phyloP scores from a whole-genome alignment of 2,888 invertebrate species.

The Margaritifera margaritifera region DNA sequence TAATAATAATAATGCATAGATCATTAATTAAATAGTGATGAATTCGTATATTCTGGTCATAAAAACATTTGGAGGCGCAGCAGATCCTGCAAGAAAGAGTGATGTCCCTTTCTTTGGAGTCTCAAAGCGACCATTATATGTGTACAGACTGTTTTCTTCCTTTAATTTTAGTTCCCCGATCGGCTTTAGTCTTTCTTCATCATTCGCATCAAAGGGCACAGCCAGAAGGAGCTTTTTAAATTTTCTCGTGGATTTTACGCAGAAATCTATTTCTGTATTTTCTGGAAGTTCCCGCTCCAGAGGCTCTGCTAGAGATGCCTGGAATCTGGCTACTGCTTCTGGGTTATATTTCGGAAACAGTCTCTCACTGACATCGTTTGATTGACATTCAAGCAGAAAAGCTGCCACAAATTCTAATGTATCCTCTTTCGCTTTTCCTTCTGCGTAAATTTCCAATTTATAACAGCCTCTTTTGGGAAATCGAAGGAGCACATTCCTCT shows the following conservation, averaged over 20 bases:
- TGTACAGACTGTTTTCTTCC: conserved; percentile 4
- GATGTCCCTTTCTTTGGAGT: conserved; percentile 30
- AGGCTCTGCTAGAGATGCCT: conserved; percentile 37
- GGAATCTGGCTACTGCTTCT: conserved; percentile 33
- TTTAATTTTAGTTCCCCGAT: conserved; percentile 28
- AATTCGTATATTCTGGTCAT: conserved; percentile 37
- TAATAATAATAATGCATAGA: no score
- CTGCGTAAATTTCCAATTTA: conserved; percentile 36
- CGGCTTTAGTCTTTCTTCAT: conserved; percentile 24
- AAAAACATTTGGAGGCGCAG: conserved; percentile 38
- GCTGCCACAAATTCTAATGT: conserved; percentile 38
- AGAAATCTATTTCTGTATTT: conserved; percentile 31
- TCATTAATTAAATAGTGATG: conserved; percentile 19
- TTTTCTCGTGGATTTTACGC: conserved; percentile 16
- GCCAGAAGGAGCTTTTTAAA: conserved; percentile 31
- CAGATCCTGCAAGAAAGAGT: conserved; percentile 27
- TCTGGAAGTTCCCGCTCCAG: conserved; percentile 30
- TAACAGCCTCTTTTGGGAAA: conserved; percentile 41
- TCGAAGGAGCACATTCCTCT: conserved; percentile 29
- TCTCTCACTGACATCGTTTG: conserved; percentile 7
- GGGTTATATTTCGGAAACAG: conserved; percentile 42
- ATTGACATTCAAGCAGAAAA: conserved; percentile 33
- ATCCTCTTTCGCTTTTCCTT: conserved; percentile 26
- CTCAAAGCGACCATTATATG: conserved; percentile 20
- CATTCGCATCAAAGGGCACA: conserved; percentile 28